phyloP scores from a whole-genome alignment of 2,888 invertebrate genomes.

The Agriotes lineatus region DNA sequence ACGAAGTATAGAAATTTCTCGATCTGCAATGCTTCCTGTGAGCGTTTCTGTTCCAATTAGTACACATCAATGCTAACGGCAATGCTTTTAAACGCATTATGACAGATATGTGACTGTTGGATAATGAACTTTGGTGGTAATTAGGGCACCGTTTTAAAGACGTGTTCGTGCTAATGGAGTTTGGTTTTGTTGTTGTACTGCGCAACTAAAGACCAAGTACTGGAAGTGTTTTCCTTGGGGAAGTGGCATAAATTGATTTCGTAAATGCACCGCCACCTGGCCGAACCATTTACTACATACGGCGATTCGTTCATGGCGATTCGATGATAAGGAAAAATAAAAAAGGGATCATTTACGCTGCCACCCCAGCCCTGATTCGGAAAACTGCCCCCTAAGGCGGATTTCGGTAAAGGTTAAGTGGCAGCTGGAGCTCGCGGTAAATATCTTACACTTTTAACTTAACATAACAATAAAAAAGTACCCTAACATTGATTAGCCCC shows the following conservation, averaged over 20 bases:
- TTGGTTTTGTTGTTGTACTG: conserved; percentile 25
- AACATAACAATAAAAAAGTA: conserved; percentile 60
- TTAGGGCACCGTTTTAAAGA: conserved; percentile 35
- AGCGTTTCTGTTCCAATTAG: conserved; percentile 9
- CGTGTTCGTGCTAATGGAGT: conserved; percentile 32
- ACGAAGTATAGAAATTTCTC: not conserved
- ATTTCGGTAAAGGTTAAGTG: conserved; percentile 47
- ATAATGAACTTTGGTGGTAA: conserved; percentile 37
- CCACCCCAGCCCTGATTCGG: conserved; percentile 39
- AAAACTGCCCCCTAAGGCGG: conserved; percentile 50
- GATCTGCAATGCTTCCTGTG: conserved; percentile 10
- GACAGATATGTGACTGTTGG: conserved; percentile 34
- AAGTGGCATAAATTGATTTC: conserved; percentile 35
- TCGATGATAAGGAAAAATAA: conserved; percentile 57
- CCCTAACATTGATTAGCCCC: conserved; percentile 59
- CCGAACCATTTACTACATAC: conserved; percentile 56
- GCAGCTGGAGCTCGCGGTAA: conserved; percentile 50
- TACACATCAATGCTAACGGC: conserved; percentile 25
- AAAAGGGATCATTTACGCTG: conserved; percentile 57
- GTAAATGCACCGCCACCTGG: conserved; percentile 51
- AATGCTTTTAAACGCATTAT: conserved; percentile 31
- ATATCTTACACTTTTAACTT: conserved; percentile 57
- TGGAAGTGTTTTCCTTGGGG: not conserved
- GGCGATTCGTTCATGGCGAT: conserved; percentile 51
- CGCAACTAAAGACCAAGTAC: conserved; percentile 7